These are phyloP conservation scores for Calliopum simillimum DNA, from an alignment of 2,888 invertebrate genomes.

Conservation along the genomic window DNA sequence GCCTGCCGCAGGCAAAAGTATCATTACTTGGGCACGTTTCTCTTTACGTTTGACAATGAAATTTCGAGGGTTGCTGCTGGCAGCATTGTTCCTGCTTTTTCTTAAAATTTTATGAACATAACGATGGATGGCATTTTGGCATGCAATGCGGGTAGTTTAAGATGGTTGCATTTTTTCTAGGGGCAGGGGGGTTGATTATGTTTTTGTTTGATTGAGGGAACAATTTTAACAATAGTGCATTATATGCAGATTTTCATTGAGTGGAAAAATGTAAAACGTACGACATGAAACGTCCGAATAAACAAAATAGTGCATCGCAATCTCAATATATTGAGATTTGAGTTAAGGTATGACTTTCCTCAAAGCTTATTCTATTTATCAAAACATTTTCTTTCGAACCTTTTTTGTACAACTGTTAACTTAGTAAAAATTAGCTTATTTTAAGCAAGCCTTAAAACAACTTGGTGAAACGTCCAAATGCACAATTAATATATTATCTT, in stretches of 20 bases:
- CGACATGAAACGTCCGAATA: no score
- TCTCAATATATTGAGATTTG: no score
- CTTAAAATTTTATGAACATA: neutral
- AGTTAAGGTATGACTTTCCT: no score
- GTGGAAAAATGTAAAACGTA: neutral
- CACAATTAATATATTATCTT: no score
- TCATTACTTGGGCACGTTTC: constrained; percentile 26
- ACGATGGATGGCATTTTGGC: constrained; percentile 4
- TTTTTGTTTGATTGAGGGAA: neutral
- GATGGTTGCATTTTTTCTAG: neutral
- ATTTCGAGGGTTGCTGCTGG: constrained; percentile 25
- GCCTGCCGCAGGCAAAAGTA: neutral
- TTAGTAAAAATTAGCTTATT: no score
- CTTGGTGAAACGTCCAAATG: no score
- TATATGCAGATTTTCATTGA: neutral
- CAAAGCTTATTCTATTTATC: no score
- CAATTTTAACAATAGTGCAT: neutral
- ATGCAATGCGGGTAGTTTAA: constrained; percentile 10
- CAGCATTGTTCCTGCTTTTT: neutral
- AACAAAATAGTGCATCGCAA: no score
- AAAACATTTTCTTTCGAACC: no score
- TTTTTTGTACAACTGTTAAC: no score
- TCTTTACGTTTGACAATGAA: constrained; percentile 7
- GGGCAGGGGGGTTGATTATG: neutral
- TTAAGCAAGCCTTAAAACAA: no score